Conservation (phyloP, 2,888 invertebrate genomes). For the Cheilosia vulpina region DNA sequence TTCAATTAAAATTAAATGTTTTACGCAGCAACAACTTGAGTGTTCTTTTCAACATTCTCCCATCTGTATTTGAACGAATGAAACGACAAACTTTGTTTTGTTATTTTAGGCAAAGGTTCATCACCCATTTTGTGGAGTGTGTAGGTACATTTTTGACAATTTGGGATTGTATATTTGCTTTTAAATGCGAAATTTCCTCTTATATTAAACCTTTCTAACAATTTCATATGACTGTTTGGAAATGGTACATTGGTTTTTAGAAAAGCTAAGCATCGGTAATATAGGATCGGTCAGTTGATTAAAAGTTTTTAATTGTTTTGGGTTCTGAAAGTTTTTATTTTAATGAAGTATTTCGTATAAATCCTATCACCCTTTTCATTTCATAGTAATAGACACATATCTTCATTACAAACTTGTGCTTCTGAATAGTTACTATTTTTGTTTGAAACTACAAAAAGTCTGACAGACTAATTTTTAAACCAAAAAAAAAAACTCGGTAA, state of each 20-base stretch:
- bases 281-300: background rate
- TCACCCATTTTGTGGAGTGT: background rate
- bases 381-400: too few species aligned
- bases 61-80: conserved; percentile 2
- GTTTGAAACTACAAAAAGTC: too few species aligned
- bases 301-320: conserved; percentile 26
- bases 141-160: conserved; percentile 15
- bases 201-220: background rate
- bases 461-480: too few species aligned
- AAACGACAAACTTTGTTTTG: conserved; percentile 34
- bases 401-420: too few species aligned
- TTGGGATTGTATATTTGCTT: conserved; percentile 13
- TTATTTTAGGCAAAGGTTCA: conserved; percentile 34
- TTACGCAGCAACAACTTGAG: background rate
- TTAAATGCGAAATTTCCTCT: conserved; percentile 5
- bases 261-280: conserved; percentile 10
- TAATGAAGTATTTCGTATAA: too few species aligned
- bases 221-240: background rate
- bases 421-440: too few species aligned
- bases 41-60: background rate
- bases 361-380: too few species aligned
- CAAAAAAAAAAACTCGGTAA: too few species aligned
- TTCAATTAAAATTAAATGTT: conserved; percentile 47
- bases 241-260: conserved; percentile 7
- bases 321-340: background rate